These are phyloP conservation scores for Zoanthus gigantus DNA, from an alignment of 92 coral and sea anemone species.

Conservation along the genomic window DNA sequence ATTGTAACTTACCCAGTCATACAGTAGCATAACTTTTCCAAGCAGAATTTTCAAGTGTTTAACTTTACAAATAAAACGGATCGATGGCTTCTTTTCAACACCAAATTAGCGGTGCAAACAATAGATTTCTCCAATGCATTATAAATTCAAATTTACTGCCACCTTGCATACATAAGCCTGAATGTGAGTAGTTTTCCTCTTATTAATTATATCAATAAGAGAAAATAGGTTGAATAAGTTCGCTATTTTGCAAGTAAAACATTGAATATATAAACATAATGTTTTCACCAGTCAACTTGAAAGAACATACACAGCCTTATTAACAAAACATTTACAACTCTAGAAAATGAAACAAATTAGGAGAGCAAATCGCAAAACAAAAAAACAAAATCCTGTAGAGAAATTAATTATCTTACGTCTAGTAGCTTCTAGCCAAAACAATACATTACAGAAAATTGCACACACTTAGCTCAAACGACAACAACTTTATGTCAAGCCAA, in stretches of 20 bases:
- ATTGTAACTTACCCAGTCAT: constrained; percentile 33
- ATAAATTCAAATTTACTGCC: constrained; percentile 26
- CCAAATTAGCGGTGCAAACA: constrained; percentile 13
- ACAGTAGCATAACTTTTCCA: constrained; percentile 32
- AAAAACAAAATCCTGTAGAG: constrained; percentile 34
- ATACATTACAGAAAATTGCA: background rate
- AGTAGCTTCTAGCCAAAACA: constrained; percentile 21
- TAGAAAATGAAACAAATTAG: constrained; percentile 50
- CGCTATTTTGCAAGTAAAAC: constrained; percentile 17
- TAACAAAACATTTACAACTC: constrained; percentile 48
- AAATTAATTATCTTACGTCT: constrained; percentile 39
- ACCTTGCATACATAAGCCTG: background rate
- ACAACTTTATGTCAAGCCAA: background rate
- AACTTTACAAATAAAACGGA: constrained; percentile 2
- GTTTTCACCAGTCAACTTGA: constrained; percentile 22
- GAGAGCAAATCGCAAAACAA: constrained; percentile 52
- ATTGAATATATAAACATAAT: background rate
- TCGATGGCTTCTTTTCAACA: background rate
- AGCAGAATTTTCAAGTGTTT: background rate
- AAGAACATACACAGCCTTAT: constrained; percentile 24
- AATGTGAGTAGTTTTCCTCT: background rate
- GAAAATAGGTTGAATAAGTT: background rate
- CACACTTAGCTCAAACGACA: background rate
- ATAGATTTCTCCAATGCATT: background rate
- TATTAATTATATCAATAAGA: background rate